Percentiles rank a stretch among this genome's conserved stretches.
phyloP scores from a whole-genome alignment of 2,888 invertebrate species.

The Erebia epiphron region DNA sequence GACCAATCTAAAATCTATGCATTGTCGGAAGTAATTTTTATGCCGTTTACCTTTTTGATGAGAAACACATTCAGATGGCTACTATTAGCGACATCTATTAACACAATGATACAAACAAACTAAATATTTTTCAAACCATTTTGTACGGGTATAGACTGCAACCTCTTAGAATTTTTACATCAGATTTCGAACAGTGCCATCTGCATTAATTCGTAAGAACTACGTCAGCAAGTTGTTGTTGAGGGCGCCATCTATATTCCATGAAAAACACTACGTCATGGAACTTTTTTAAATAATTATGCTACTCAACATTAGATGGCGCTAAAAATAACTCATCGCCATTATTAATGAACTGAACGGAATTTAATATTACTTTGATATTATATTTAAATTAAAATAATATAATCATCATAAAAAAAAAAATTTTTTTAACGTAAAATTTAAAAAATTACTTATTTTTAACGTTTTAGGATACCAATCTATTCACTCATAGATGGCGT shows the following conservation, averaged over 20 bases:
- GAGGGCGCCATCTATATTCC: conserved; percentile 8
- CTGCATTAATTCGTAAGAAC: not conserved
- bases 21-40: too few relatives aligned
- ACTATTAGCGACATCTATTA: conserved; percentile 13
- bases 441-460: too few relatives aligned
- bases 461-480: conserved; percentile 18
- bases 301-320: conserved; percentile 30
- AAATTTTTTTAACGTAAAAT: too few relatives aligned
- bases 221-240: not conserved
- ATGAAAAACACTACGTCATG: not conserved
- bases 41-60: not conserved
- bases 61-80: not conserved
- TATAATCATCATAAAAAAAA: too few relatives aligned
- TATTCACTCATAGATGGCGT: conserved; percentile 49
- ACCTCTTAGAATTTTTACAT: not conserved
- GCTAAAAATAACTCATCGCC: not conserved
- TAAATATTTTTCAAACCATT: not conserved
- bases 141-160: too few relatives aligned
- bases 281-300: not conserved
- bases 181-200: not conserved
- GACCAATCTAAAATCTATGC: too few relatives aligned
- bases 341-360: not conserved
- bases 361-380: too few relatives aligned
- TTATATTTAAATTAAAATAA: too few relatives aligned
- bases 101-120: not conserved